Base-by-base conservation (phyloP, 2,888 invertebrate genomes). In the Drosophila bunnanda region DNA sequence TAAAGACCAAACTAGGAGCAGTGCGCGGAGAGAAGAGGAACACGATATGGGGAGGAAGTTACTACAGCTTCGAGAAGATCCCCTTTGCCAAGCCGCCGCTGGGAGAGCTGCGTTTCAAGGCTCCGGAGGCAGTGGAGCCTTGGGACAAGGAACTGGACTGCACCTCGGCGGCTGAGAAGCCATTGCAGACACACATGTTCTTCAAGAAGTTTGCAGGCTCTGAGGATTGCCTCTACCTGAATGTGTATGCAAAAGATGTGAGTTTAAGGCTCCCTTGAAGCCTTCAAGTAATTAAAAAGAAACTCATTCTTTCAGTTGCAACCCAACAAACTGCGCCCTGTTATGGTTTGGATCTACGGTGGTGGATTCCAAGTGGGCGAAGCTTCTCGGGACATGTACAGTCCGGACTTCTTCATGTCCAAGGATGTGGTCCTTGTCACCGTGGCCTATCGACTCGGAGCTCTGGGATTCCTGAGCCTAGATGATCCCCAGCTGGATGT, bases 141-240 rank as follows among this genome's bases (percentile, higher is more conserved):
- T 94, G 94, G 94, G 76, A 76, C 0, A 91, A 88, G 1, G 80
- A 93, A 0, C 77, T 91, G 64, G 93, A 94, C 75, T 93, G 93
- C 39, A 91, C 92, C 0, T 78, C 88, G 7, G 88, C 92, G 43
- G 90, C 90, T 0, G 87, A 90, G 17, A 80, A 89, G 55, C 92
- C 92, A 15, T 75, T 92, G 60, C 92, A 93, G 70, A 80, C 84
- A 3, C 89, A 92, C 77, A 74, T 88, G 39, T 76, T 92, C 20
- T 86, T 89, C 39, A 78, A 90, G 13, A 91, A 92, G 70, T 87
- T 89, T 53, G 89, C 93, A 10, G 94, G 94, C 34, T 89, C 91
- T 3, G 94, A 94, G 84, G 93, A 94, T 81, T 94, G 94, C 71
- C 80, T 94, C 4, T 93, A 93, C 79, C 77, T 94, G n/a, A 94